Conservation (phyloP, 2,797 vertebrate species). For the Adelosebastes latens region DNA sequence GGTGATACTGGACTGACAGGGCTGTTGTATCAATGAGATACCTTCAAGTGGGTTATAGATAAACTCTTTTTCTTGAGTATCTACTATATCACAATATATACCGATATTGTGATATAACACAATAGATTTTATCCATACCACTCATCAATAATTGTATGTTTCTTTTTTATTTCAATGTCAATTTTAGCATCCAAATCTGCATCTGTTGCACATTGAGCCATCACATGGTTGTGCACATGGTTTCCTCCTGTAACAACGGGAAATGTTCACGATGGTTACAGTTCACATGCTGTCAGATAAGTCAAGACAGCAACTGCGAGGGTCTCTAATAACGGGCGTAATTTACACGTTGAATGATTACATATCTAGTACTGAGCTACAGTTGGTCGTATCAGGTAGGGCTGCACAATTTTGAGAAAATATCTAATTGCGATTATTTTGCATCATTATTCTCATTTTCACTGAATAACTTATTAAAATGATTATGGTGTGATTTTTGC, state of each 20-base stretch:
- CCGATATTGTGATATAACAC: not conserved
- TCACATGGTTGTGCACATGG: not conserved
- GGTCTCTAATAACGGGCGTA: not conserved
- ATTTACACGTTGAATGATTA: not conserved
- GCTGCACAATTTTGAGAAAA: not conserved
- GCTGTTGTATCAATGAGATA: not conserved
- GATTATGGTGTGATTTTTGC: no score
- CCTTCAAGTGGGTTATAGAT: not conserved
- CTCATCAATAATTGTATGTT: not conserved
- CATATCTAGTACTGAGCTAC: not conserved
- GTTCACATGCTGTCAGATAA: not conserved
- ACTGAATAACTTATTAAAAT: no score
- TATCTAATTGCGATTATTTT: no score
- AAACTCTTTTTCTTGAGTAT: not conserved
- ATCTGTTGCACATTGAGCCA: not conserved
- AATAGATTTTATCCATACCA: not conserved
- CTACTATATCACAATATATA: not conserved
- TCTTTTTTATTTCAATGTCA: not conserved
- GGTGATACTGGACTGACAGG: not conserved
- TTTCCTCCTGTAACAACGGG: not conserved
- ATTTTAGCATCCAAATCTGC: not conserved
- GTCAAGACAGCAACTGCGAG: not conserved
- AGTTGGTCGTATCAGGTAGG: not conserved
- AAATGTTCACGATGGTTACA: not conserved
- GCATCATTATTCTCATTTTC: no score